These are phyloP conservation scores for Ovis canadensis DNA, from an alignment of 2,113 vertebrate species.

Conservation along the genomic window DNA sequence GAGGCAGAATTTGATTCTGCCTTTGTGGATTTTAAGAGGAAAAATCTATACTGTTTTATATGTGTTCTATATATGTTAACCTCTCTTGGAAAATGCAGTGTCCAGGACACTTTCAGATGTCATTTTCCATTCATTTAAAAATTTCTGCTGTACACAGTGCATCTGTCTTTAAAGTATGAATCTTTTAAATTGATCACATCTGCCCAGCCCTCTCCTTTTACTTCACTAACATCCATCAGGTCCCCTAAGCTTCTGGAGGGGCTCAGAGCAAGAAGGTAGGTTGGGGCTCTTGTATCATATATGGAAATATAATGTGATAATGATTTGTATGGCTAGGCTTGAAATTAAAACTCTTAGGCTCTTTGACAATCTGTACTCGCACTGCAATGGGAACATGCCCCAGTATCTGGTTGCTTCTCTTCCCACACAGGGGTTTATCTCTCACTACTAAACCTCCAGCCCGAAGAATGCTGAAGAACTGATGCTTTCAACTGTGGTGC, in stretches of 20 bases:
- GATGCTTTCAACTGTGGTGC: background rate
- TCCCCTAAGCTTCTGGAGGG: background rate
- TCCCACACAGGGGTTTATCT: background rate
- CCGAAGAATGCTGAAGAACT: background rate
- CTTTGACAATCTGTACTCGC: background rate
- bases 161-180: background rate
- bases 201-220: background rate
- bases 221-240: background rate
- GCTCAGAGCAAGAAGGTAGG: background rate
- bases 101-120: background rate
- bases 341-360: background rate
- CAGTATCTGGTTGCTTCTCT: background rate
- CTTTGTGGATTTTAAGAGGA: background rate
- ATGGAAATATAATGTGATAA: background rate
- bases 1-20: background rate
- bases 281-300: background rate
- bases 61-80: background rate
- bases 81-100: background rate
- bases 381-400: background rate
- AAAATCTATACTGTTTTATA: background rate
- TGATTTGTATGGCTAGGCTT: background rate
- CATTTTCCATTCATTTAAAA: background rate
- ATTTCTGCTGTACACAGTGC: background rate
- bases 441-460: background rate
- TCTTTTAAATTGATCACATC: background rate